Percentiles rank a stretch among this genome's conserved stretches.
Evolutionary conservation across 2,113 vertebrate species (phyloP).

Genomic region (Anhinga anhinga): DNA sequence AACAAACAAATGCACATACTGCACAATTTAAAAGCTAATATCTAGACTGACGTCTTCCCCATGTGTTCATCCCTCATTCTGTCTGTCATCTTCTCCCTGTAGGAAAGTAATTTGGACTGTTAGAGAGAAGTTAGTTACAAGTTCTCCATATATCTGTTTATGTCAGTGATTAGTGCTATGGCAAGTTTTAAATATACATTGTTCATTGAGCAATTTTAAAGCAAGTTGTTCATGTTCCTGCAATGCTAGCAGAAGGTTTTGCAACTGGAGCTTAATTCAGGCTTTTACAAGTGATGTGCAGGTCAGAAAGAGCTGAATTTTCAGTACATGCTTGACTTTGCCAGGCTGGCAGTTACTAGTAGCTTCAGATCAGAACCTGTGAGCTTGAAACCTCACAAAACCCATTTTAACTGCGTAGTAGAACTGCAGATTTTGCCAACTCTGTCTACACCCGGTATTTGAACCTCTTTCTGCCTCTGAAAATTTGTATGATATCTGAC

Average conservation of each 20-base stretch:
- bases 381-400: background rate
- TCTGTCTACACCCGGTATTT: background rate
- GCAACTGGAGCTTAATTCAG: conserved; percentile 23
- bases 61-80: background rate
- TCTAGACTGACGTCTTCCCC: background rate
- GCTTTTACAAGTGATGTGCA: background rate
- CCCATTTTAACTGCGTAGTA: background rate
- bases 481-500: background rate
- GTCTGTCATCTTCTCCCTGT: background rate
- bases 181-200: background rate
- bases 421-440: background rate
- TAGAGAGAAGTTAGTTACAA: background rate
- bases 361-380: background rate
- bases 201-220: conserved; percentile 13
- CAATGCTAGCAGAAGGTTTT: background rate
- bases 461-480: background rate
- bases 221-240: conserved; percentile 9
- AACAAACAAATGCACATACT: background rate
- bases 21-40: background rate
- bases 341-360: background rate
- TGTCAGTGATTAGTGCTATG: background rate
- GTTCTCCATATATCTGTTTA: background rate
- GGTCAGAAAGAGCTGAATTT: background rate
- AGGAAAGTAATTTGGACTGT: background rate
- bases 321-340: background rate